Conservation (phyloP, 2,113 vertebrate genomes). For the Narcine bancroftii region DNA sequence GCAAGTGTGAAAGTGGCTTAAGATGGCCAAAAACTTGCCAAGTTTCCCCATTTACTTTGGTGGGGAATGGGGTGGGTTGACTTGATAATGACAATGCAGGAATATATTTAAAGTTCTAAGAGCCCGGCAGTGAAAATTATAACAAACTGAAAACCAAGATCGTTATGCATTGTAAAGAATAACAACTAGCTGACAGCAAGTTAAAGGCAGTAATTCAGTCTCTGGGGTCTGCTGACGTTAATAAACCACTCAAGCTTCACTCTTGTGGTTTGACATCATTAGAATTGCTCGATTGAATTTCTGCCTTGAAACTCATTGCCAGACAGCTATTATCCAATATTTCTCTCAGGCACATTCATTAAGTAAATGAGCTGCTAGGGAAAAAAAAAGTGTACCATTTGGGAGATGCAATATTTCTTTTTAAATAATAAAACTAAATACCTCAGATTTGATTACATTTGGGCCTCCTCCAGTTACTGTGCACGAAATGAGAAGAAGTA, state of each 20-base stretch:
- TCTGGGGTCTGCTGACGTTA: conserved; percentile 28
- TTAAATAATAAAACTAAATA: conserved; percentile 33
- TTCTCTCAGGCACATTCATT: conserved; percentile 34
- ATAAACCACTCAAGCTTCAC: conserved; percentile 33
- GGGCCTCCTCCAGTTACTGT: neutral
- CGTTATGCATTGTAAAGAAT: conserved; percentile 8
- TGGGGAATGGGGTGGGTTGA: neutral
- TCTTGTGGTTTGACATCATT: conserved; percentile 31
- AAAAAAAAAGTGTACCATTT: conserved; percentile 5
- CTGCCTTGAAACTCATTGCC: conserved; percentile 22
- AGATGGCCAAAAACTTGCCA: neutral
- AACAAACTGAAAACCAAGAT: conserved; percentile 15
- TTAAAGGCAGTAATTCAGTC: conserved; percentile 25
- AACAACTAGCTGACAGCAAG: conserved; percentile 15
- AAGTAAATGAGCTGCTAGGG: conserved; percentile 32
- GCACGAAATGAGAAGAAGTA: neutral
- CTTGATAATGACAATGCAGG: no score
- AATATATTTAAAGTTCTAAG: neutral
- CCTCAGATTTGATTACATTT: conserved; percentile 23
- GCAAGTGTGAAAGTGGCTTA: no score
- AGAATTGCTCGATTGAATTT: conserved; percentile 35
- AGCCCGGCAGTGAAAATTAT: neutral
- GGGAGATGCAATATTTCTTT: conserved; percentile 27
- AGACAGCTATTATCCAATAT: conserved; percentile 36
- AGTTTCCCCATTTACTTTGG: neutral